These are phyloP conservation scores for Vesta saturnalis DNA, from an alignment of 2,888 invertebrate species.

Conservation along the genomic window DNA sequence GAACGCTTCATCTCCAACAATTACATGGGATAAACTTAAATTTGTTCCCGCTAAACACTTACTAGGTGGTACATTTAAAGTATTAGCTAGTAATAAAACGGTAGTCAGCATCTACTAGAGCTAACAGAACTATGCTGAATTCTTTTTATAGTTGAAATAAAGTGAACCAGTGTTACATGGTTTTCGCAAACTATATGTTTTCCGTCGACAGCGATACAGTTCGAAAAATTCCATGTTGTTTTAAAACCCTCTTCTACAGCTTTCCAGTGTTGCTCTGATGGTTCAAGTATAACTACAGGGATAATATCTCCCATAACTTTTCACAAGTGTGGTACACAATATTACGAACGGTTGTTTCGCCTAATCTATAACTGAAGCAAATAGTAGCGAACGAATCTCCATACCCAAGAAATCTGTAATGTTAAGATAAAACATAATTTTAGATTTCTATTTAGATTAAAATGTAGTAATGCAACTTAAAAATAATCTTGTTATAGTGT, in stretches of 20 bases:
- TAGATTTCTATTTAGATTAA: background rate
- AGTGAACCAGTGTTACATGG: background rate
- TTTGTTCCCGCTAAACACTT: background rate
- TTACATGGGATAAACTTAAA: background rate
- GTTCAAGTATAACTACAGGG: background rate
- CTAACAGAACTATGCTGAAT: background rate
- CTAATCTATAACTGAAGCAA: slow-evolving; percentile 35
- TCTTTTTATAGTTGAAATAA: background rate
- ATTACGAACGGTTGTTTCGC: slow-evolving; percentile 27
- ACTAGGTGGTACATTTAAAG: background rate
- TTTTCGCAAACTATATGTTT: slow-evolving; percentile 2
- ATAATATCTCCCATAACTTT: slow-evolving; percentile 16
- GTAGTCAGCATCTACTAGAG: background rate
- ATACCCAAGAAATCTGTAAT: slow-evolving; percentile 37
- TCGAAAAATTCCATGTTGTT: slow-evolving; percentile 3
- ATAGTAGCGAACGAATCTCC: slow-evolving; percentile 37
- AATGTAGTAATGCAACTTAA: background rate
- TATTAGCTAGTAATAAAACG: background rate
- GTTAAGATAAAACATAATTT: background rate
- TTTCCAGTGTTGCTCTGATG: background rate
- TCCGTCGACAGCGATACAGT: slow-evolving; percentile 5
- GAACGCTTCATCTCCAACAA: background rate
- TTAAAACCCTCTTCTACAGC: background rate
- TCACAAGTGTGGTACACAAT: slow-evolving; percentile 34
- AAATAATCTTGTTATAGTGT: slow-evolving; percentile 17